Percentiles rank a stretch among this genome's conserved stretches.
Evolutionary conservation across 2,797 vertebrate species (phyloP).

Genomic region (Enteromius treurensis): DNA sequence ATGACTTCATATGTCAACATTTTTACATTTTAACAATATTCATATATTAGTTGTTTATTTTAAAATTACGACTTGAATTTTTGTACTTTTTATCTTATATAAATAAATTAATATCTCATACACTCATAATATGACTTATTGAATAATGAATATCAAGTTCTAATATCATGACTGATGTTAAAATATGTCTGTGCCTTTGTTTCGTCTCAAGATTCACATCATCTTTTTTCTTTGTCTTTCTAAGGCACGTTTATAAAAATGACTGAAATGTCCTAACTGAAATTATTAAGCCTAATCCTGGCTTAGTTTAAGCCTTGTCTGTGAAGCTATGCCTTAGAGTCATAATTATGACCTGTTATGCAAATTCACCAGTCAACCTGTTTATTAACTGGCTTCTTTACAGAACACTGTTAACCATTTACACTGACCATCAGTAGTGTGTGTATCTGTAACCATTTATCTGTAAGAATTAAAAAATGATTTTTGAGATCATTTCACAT

Average conservation of each 20-base stretch:
- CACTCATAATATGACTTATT: not conserved
- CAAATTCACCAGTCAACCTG: conserved; percentile 2
- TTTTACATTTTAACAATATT: not conserved
- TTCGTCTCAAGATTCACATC: no score
- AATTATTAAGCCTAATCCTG: no score
- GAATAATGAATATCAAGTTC: not conserved
- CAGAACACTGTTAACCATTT: not conserved
- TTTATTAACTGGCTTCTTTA: not conserved
- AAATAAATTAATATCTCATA: not conserved
- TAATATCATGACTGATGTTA: not conserved
- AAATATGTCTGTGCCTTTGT: no score
- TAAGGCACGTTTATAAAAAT: no score
- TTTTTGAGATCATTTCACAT: not conserved
- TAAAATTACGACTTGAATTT: not conserved
- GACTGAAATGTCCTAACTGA: no score
- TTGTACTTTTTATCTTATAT: not conserved
- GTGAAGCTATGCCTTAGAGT: no score
- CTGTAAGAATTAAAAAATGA: not conserved
- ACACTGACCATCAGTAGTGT: not conserved
- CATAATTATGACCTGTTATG: no score
- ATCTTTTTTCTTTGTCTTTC: no score
- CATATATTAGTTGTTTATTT: not conserved
- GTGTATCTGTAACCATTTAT: not conserved
- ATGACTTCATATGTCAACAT: not conserved
- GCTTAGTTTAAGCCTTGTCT: no score